Percentiles rank a stretch among this genome's conserved stretches.
Evolutionary conservation across 2,797 vertebrate species (phyloP).

Genomic region (Enteromius mattozi): DNA sequence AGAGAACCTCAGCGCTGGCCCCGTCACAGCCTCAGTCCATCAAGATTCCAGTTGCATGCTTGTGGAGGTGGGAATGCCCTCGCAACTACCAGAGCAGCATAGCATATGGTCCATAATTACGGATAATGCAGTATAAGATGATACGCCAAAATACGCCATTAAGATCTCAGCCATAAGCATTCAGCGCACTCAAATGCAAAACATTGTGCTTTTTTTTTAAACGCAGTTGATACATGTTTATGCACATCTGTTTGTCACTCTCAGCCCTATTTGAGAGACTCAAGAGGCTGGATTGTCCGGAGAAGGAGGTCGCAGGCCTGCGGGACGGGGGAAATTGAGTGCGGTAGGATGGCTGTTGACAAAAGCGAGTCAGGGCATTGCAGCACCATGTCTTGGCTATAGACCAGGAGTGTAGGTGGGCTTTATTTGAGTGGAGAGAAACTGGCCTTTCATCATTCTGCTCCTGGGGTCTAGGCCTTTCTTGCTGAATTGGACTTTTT

Average conservation of each 20-base stretch:
- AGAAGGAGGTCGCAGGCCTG: constrained; percentile 38
- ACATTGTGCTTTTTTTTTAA: constrained; percentile 14
- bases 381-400: constrained; percentile 66
- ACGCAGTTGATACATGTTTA: constrained; percentile 1
- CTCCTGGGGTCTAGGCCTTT: constrained; percentile 65
- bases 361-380: constrained; percentile 55
- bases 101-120: constrained; percentile 67
- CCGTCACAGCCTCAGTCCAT: constrained; percentile 49
- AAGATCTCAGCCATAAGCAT: constrained; percentile 58
- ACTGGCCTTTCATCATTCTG: constrained; percentile 66
- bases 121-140: constrained; percentile 69
- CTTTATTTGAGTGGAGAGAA: constrained; percentile 71
- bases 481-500: constrained; percentile 66
- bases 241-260: constrained; percentile 37
- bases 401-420: constrained; percentile 66
- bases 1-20: constrained; percentile 16
- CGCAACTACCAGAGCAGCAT: constrained; percentile 54
- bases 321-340: constrained; percentile 54
- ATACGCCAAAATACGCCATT: constrained; percentile 73
- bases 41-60: constrained; percentile 54
- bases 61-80: constrained; percentile 34
- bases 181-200: constrained; percentile 17
- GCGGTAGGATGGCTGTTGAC: constrained; percentile 55
- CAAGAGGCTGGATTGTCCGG: background rate
- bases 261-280: constrained; percentile 8